Evolutionary conservation across 1,140 invertebrate genomes (phyloP), one percentile per base, ranked within the genome.

Genomic region (Apis laboriosa): DNA sequence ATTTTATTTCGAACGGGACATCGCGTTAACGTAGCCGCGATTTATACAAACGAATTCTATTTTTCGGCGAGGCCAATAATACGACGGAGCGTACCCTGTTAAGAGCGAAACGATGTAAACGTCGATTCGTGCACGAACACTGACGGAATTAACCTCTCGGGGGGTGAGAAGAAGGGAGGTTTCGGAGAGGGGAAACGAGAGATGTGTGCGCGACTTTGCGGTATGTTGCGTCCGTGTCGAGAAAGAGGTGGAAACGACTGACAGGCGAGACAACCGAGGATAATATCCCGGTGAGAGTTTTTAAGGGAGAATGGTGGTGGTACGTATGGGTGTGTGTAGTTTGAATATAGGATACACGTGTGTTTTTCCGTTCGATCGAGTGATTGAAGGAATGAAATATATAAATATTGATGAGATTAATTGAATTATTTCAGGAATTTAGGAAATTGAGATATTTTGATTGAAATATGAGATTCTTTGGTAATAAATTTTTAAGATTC

Each of bases 21-120:
- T 7, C 15, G n/a, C 15, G 21, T 9, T 4, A 17, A 11, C 17
- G 19, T 60, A 56, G 34, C 28, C 13, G 64, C 66, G 21, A 67
- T 78, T 58, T 70, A 78, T 78, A 70, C 66, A 58, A 78, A 78
- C 70, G 56, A 72, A 79, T 60, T 55, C 58, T 34, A 79, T 72
- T 72, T 61, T 63, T 72, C 68, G 68, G 55, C 61, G 8, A 51
- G 24, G 13, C 12, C 24, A 17, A 17, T 49, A 28, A 9, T 19
- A 19, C 24, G 56, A 2, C 34, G 34, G 34, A 3, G 34, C 34
- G 34, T 4, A 34, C 2, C 34, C 56, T 66, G 75, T 77, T 77
- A 77, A 77, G 63, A 77, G 75, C 61, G 28, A 77, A 77, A 77
- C 63, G 75, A 55, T 77, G 75, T 77, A 77, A 77, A 77, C 51